Evolutionary conservation across 2,797 vertebrate species (phyloP), one percentile per base, ranked within the genome.

Genomic region (Selene dorsalis): DNA sequence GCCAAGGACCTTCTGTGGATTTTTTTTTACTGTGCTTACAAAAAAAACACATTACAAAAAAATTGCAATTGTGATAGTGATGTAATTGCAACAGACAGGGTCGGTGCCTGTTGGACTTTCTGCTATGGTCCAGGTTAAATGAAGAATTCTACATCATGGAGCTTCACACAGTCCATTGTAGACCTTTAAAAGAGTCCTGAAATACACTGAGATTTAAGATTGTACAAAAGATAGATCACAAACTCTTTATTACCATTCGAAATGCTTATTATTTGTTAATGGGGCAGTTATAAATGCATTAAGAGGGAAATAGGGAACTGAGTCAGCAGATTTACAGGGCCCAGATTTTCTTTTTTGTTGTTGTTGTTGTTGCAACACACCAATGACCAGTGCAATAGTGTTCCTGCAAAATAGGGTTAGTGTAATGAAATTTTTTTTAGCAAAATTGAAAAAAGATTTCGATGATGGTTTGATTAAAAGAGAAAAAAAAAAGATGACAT

Each of bases 351-450:
- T n/a, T n/a, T n/a, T n/a, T n/a, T n/a, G n/a, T n/a, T n/a, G n/a
- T n/a, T n/a, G n/a, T n/a, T n/a, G n/a, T n/a, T n/a, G n/a, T n/a
- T 26, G 2, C 2, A 26, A 11, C 6, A 55, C 24, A 26, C 12
- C 14, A 7, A 14, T 30, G 12, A 57, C 9, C 12, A 47, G 20
- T n/a, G 28, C 22, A 61, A 26, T n/a, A 8, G 6, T 3, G 3
- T 8, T 17, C 7, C 4, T 9, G 24, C n/a, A 32, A 45, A 45
- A 62, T 3, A 26, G 0, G 14, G n/a, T 62, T 2, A n/a, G 26
- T n/a, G n/a, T 59, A 28, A 71, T 73, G 43, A 0, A 68, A 17
- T 62, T 72, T 64, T 72, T 64, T 83, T 45, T 32, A 24, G 10
- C 24, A 7, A 39, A n/a, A 60, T 6, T 48, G 6, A 8, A 57